These are phyloP conservation scores for Drosophila kohkoa DNA, from an alignment of 1,140 invertebrate genomes.

Conservation along the genomic window DNA sequence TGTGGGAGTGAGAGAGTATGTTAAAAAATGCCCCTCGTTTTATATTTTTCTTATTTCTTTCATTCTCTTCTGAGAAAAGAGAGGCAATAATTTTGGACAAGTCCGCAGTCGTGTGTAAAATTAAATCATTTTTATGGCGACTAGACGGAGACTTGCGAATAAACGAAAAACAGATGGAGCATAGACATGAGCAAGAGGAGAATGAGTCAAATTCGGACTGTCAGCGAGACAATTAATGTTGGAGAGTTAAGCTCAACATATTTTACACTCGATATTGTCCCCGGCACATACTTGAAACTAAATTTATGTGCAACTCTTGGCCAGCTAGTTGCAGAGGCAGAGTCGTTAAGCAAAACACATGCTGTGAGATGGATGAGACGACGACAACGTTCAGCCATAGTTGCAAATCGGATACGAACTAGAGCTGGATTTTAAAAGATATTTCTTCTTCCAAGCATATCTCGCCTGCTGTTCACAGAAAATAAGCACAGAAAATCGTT, in stretches of 20 bases:
- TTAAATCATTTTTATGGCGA: constrained; percentile 79
- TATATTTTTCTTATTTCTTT: constrained; percentile 27
- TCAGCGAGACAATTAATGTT: constrained; percentile 68
- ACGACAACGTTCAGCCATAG: constrained; percentile 33
- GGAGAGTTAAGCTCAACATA: constrained; percentile 49
- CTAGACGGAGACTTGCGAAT: constrained; percentile 26
- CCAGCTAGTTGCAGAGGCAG: constrained; percentile 2
- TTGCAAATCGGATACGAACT: constrained; percentile 47
- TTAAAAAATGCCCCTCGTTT: constrained; percentile 19
- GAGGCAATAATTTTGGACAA: constrained; percentile 52
- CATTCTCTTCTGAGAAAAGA: neutral
- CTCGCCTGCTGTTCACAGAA: constrained; percentile 18
- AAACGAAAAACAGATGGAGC: neutral
- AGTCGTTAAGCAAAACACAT: constrained; percentile 51
- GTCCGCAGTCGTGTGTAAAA: constrained; percentile 67
- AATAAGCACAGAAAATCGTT: constrained; percentile 19
- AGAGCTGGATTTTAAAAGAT: neutral
- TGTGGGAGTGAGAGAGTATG: neutral
- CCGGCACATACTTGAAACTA: constrained; percentile 23
- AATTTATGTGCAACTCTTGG: constrained; percentile 56
- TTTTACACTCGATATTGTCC: constrained; percentile 53
- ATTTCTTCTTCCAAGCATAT: neutral
- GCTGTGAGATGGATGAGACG: constrained; percentile 44
- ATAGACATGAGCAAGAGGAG: neutral
- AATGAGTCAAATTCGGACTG: constrained; percentile 31